phyloP scores from a whole-genome alignment of 2,113 vertebrate species.

The Mustelus asterias region DNA sequence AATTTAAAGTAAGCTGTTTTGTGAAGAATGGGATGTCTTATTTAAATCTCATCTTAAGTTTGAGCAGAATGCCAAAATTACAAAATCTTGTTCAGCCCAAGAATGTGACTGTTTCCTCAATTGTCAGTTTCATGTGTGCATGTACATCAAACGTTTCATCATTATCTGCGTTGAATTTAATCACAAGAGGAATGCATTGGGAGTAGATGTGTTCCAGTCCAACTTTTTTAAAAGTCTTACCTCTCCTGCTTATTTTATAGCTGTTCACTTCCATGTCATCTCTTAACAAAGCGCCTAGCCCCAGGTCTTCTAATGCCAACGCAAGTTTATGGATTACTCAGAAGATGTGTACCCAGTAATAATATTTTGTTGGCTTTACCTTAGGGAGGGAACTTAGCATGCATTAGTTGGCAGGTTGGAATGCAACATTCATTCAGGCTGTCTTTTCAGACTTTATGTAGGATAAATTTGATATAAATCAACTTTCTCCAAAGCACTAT shows the following conservation, averaged over 20 bases:
- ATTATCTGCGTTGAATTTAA: not conserved
- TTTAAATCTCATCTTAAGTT: not conserved
- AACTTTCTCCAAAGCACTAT: not conserved
- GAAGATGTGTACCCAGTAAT: not conserved
- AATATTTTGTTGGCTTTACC: not conserved
- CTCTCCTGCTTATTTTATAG: not conserved
- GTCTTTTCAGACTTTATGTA: not conserved
- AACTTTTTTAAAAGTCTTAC: not conserved
- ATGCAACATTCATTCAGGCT: not conserved
- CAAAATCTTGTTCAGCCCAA: not conserved
- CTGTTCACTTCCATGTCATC: constrained; percentile 11
- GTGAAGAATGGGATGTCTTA: not conserved
- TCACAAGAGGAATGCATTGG: not conserved
- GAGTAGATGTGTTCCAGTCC: constrained; percentile 1
- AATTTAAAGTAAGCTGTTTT: not conserved
- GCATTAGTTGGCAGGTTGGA: not conserved
- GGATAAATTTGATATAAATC: not conserved
- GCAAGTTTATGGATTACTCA: constrained; percentile 21
- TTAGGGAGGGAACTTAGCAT: not conserved
- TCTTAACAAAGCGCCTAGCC: not conserved
- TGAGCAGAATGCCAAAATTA: not conserved
- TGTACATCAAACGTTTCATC: not conserved
- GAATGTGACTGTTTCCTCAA: not conserved
- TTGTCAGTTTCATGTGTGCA: not conserved
- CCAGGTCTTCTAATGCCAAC: not conserved